Evolutionary conservation across 2,113 vertebrate species (phyloP), one percentile per base, ranked within the genome.

Genomic region (Brienomyrus brachyistius): DNA sequence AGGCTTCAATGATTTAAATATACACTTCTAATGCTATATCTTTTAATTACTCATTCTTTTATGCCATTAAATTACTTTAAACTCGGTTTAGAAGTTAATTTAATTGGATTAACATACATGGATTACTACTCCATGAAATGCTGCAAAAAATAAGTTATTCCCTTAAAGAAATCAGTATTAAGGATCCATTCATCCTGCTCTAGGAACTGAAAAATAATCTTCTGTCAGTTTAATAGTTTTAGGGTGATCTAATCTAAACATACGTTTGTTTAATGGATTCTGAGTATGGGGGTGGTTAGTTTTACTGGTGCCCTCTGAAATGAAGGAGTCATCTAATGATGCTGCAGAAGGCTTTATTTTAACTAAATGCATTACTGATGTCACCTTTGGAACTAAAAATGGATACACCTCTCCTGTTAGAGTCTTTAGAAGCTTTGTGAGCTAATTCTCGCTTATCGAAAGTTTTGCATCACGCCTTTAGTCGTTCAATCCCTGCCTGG

Each of bases 371-470:
- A 88, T 45, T 59, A 66, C 7, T 9, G 87, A 45, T 43, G 52
- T 88, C 56, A 62, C 31, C 35, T 17, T 19, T 66, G 54, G 56
- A 88, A 51, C 1, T 11, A 17, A 35, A 43, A 43, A 88, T 47
- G 40, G 56, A 88, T 88, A 35, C 43, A 23, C 21, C 15, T 40
- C 9, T 66, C 21, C 10, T 48, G 35, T 4, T 21, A 56, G 86
- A 54, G 54, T 48, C 87, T 88, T 51, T 31, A 45, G 31, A 40
- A 80, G 35, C 40, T 19, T 54, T 66, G 54, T 88, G 47, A 62
- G 87, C 87, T 66, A 66, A 88, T 88, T 66, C 35, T 40, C 2
- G 66, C 54, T 45, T 43, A 88, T 88, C 87, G 3, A 40, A 88
- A 88, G 86, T 62, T 45, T 43, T 23, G 56, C 40, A 45, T 19